A percentile compares a stretch with the other conserved stretches of the same genome.
Conservation (phyloP, 1,140 invertebrate genomes). For the Camponotus pennsylvanicus region DNA sequence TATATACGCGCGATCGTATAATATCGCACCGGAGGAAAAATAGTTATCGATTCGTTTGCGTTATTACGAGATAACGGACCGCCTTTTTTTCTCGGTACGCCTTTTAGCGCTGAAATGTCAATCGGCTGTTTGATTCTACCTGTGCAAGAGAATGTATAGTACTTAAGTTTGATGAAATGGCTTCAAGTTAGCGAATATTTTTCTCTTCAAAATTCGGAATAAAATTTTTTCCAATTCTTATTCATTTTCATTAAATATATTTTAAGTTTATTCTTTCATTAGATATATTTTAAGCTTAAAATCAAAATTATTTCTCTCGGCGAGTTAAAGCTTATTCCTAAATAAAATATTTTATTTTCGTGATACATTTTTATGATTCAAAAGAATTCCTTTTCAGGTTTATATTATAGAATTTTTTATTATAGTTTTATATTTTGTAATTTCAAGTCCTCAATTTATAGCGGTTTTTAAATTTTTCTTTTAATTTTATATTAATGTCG, state of each 20-base stretch:
- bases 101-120: slow-evolving; percentile 38
- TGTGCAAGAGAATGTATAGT: too few relatives aligned
- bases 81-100: slow-evolving; percentile 13
- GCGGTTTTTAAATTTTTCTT: neutral
- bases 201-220: neutral
- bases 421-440: neutral
- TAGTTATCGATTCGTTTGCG: slow-evolving; percentile 23
- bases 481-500: neutral
- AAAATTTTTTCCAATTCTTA: neutral
- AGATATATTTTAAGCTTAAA: neutral
- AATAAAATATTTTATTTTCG: neutral
- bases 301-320: neutral
- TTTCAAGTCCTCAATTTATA: neutral
- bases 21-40: slow-evolving; percentile 38
- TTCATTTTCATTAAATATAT: neutral
- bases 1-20: slow-evolving; percentile 45
- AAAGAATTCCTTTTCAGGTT: neutral
- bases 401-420: neutral
- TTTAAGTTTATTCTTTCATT: neutral
- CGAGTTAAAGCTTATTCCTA: neutral
- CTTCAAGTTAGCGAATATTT: neutral
- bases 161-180: neutral
- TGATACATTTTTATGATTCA: neutral
- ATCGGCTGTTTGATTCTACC: neutral
- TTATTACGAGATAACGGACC: slow-evolving; percentile 42